Evolutionary conservation across 2,113 vertebrate genomes (phyloP), one percentile per base, ranked within the genome.

Genomic region (Alces alces): DNA sequence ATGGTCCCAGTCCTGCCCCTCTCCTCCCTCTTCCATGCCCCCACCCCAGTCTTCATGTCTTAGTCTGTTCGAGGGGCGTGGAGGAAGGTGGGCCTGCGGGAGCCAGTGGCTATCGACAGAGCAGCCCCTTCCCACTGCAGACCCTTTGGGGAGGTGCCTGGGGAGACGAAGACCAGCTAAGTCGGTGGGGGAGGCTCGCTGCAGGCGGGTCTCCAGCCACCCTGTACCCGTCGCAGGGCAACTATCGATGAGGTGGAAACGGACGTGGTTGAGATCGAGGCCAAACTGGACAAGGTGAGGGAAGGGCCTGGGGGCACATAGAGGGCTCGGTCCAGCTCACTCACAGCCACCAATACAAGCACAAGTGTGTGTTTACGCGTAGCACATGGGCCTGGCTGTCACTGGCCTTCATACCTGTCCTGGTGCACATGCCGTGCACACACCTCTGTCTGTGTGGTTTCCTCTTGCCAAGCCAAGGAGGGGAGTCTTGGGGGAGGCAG

Each of bases 231-330:
- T 98, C 97, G 58, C 98, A 99, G 99, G 99, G 99, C 99, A 0
- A 99, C 99, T 70, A 99, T 99, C 5, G 99, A 99, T 94, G 99
- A 99, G 97, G 99, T 99, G 98, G 99, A 99, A 95, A 99, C 99
- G 0, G 99, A 99, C 97, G 99, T 99, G 79, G 99, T 99, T 97
- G 99, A 99, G 98, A 99, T 99, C 1, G 99, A 99, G 98, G 99
- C 99, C 1, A 99, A 99, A 93, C 99, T 99, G 55, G 99, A 99
- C 96, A 99, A 99, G 99, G 99, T 99, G 98, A 99, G 99, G 54
- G 11, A 1, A 1, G 54, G 21, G 17, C 60, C 10, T 10, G 14
- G 80, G 47, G 23, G 66, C 4, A 13, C 2, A 15, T 4, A 39
- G 55, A 79, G 87, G 57, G 66, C 27, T 33, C 19, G 21, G 23